Evolutionary conservation across 2,888 invertebrate species (phyloP), one percentile per base, ranked within the genome.

Genomic region (Lasioglossum villosulum): DNA sequence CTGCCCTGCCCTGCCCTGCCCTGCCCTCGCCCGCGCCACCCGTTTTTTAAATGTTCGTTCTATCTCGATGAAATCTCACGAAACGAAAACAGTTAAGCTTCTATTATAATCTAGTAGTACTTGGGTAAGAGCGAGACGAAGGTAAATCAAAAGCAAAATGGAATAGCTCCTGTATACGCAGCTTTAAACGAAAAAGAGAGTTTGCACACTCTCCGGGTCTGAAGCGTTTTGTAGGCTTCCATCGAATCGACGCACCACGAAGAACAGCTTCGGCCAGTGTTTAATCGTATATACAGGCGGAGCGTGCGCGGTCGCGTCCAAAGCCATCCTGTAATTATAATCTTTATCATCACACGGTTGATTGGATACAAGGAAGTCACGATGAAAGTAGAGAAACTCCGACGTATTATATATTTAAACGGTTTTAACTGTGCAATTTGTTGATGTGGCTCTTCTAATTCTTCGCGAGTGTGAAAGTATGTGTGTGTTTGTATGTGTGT

Each of bases 151-250:
- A 86, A 84, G 70, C 68, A 68, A 42, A 56, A 37, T 23, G 68
- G n/a, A 56, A 75, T 74, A 52, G 59, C 70, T 89, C 82, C 14
- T 59, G 39, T 48, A 45, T 80, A 80, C 70, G 72, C 82, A 86
- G 71, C 79, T 87, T 87, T 83, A 88, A 80, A 75, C n/a, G 12
- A 66, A 70, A 39, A n/a, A 39, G 14, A 14, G 30, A 42, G 71
- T 82, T 88, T 85, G 66, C 80, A 83, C 78, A 75, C 78, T 78
- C 78, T 78, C 75, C 72, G 70, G 72, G 72, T 37, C 16, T 23
- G 19, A 63, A 63, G 80, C 80, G 39, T 56, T 76, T 80, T 83
- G 78, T 88, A 90, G 82, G 88, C 88, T 88, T 89, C 86, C 90
- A 80, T 84, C 82, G 84, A 84, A 83, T 80, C 39, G 78, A 83